phyloP scores from a whole-genome alignment of 2,888 invertebrate genomes.

The Acronicta psi region DNA sequence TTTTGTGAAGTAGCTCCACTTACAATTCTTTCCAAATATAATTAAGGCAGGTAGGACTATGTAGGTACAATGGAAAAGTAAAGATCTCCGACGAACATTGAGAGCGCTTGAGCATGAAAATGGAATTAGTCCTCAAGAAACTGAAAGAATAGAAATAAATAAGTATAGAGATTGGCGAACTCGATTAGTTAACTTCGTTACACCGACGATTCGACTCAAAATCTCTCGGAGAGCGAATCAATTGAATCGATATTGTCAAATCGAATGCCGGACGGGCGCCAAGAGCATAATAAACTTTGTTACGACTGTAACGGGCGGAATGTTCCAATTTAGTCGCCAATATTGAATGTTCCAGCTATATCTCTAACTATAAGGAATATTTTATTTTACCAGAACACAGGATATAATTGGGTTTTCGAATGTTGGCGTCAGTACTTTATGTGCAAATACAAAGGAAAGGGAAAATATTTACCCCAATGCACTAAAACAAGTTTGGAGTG shows the following conservation, averaged over 20 bases:
- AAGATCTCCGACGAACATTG: not conserved
- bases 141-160: slow-evolving; percentile 42
- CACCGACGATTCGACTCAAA: slow-evolving; percentile 61
- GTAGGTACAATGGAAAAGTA: slow-evolving; percentile 2
- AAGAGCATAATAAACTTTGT: slow-evolving; percentile 80
- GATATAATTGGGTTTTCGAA: slow-evolving; percentile 36
- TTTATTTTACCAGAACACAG: slow-evolving; percentile 30
- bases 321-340: slow-evolving; percentile 66
- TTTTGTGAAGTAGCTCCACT: not conserved
- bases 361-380: slow-evolving; percentile 38
- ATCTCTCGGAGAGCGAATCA: slow-evolving; percentile 69
- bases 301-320: slow-evolving; percentile 63
- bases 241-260: slow-evolving; percentile 77
- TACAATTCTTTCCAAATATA: slow-evolving; percentile 6
- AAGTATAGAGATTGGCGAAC: slow-evolving; percentile 53
- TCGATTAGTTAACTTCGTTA: slow-evolving; percentile 63
- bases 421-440: slow-evolving; percentile 10
- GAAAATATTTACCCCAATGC: too few relatives aligned
- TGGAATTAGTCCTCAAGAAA: slow-evolving; percentile 38
- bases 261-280: slow-evolving; percentile 83
- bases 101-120: slow-evolving; percentile 19
- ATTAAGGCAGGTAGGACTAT: not conserved
- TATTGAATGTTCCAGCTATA: slow-evolving; percentile 61
- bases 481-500: too few relatives aligned
- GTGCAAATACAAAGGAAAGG: too few relatives aligned